These are phyloP conservation scores for Aurelia aurita complex sp. Pacific DNA, from an alignment of 30 jellyfish, hydroid and myxozoan species.

Conservation along the genomic window DNA sequence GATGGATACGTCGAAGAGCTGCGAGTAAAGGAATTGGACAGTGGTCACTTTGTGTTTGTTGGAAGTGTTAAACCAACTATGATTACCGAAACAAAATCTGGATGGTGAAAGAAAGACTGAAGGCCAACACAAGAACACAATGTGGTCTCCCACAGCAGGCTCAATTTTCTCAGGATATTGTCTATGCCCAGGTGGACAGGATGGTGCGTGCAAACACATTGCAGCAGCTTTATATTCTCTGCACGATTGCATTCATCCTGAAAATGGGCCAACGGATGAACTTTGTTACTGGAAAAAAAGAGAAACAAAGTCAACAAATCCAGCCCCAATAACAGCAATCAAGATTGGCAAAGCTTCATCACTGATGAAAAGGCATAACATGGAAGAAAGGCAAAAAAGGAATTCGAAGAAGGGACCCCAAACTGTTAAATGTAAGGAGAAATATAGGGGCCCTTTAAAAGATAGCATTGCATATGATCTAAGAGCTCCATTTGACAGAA, in stretches of 20 bases:
- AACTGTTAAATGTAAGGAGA: too few relatives aligned
- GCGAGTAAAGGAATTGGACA: neutral
- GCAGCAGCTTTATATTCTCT: conserved; percentile 68
- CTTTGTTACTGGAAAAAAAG: neutral
- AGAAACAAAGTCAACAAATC: conserved; percentile 49
- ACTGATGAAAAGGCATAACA: too few relatives aligned
- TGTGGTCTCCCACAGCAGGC: conserved; percentile 70
- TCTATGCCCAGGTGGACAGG: conserved; percentile 64
- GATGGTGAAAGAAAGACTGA: conserved; percentile 38
- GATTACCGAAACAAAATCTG: conserved; percentile 38
- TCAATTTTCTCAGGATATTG: conserved; percentile 49
- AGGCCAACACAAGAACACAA: conserved; percentile 42
- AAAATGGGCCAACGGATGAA: conserved; percentile 61
- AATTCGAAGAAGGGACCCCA: too few relatives aligned
- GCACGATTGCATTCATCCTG: conserved; percentile 64
- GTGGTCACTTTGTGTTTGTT: conserved; percentile 57
- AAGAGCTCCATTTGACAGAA: too few relatives aligned
- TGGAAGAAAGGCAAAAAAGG: too few relatives aligned
- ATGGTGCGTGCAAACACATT: conserved; percentile 69
- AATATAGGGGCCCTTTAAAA: too few relatives aligned
- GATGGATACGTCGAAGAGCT: conserved; percentile 28
- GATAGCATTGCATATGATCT: too few relatives aligned
- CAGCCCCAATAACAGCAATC: conserved; percentile 61
- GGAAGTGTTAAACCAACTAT: conserved; percentile 56
- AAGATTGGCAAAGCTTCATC: conserved; percentile 59